phyloP scores from a whole-genome alignment of 2,888 invertebrate genomes.

The Caenorhabditis auriculariae region DNA sequence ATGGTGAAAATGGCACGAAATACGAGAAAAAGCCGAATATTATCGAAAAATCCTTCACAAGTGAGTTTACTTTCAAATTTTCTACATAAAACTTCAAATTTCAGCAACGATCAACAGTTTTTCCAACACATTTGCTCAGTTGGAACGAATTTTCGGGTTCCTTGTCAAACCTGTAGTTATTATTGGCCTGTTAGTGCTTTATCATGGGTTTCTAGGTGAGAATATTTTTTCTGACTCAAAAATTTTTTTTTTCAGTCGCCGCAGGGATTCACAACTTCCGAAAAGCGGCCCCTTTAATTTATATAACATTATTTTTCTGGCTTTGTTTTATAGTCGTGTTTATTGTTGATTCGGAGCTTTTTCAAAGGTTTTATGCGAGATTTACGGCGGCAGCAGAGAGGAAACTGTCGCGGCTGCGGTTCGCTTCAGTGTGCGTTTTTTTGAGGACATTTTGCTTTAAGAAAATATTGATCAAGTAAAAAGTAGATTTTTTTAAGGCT shows the following conservation, averaged over 20 bases:
- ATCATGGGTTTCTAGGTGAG: constrained; percentile 23
- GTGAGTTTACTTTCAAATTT: too few relatives aligned
- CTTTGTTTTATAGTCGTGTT: constrained; percentile 12
- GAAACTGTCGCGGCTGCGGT: constrained; percentile 1
- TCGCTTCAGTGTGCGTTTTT: constrained; percentile 14
- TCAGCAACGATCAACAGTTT: too few relatives aligned
- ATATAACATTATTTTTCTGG: constrained; percentile 25
- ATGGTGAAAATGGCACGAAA: too few relatives aligned
- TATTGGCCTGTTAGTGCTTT: constrained; percentile 8
- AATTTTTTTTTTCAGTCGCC: constrained; percentile 34
- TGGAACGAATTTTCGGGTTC: too few relatives aligned
- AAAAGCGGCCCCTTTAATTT: constrained; percentile 31
- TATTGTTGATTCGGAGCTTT: not conserved
- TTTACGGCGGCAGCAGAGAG: constrained; percentile 6
- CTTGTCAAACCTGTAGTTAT: constrained; percentile 3
- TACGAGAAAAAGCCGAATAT: too few relatives aligned
- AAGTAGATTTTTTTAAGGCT: too few relatives aligned
- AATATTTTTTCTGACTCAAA: not conserved
- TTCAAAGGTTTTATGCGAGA: constrained; percentile 3
- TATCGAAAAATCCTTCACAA: too few relatives aligned
- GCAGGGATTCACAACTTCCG: constrained; percentile 30
- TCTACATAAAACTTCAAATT: too few relatives aligned
- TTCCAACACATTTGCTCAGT: too few relatives aligned
- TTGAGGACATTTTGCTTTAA: too few relatives aligned
- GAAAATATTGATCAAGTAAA: too few relatives aligned